phyloP scores from a whole-genome alignment of 2,113 vertebrate species.

The Serinus canaria region DNA sequence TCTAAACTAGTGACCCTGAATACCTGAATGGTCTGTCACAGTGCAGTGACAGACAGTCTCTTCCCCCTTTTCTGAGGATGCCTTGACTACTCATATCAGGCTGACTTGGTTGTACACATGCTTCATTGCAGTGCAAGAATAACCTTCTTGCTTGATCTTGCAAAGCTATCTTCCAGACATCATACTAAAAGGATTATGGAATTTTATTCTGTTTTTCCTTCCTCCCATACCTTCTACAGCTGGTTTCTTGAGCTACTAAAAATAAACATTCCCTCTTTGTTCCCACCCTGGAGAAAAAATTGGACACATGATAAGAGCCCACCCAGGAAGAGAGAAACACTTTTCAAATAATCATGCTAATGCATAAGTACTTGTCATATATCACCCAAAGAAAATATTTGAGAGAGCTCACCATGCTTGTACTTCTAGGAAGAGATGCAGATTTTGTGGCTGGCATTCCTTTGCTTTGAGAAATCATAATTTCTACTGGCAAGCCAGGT shows the following conservation, averaged over 20 bases:
- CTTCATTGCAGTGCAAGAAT: neutral
- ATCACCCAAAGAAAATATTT: neutral
- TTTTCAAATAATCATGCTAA: neutral
- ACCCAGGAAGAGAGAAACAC: neutral
- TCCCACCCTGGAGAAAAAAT: neutral
- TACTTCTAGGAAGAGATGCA: constrained; percentile 73
- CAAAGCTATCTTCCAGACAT: neutral
- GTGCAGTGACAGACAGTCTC: neutral
- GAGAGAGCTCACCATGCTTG: constrained; percentile 77
- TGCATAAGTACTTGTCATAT: neutral
- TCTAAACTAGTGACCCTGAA: neutral
- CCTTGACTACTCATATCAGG: neutral
- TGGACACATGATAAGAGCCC: fast-evolving
- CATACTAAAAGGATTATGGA: neutral
- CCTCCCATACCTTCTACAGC: neutral
- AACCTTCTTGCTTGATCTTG: neutral
- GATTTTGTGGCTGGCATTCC: constrained; percentile 71
- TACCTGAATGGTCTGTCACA: neutral
- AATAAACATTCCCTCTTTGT: neutral
- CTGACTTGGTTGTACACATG: neutral
- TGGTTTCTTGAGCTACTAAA: neutral
- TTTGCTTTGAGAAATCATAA: constrained; percentile 70
- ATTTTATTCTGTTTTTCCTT: neutral
- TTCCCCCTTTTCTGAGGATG: neutral
- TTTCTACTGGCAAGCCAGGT: constrained; percentile 62